Conservation (phyloP, 2,888 invertebrate genomes). For the Hirtodrosophila duncani region DNA sequence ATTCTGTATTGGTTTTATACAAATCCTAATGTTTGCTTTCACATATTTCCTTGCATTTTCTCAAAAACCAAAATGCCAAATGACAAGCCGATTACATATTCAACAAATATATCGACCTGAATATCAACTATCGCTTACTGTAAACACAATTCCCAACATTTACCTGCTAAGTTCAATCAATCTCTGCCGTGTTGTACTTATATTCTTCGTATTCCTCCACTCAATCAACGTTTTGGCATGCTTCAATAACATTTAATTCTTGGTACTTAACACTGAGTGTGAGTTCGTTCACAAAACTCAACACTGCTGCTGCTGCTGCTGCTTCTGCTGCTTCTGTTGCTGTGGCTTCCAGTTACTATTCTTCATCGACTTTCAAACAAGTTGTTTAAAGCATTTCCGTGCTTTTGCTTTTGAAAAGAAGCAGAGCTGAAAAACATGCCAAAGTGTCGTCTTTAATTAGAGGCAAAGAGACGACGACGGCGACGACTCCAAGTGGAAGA, state of each 20-base stretch:
- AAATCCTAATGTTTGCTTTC: neutral
- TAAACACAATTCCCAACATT: too few species aligned
- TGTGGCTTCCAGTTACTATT: too few species aligned
- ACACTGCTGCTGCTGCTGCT: neutral
- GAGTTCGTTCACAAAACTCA: too few species aligned
- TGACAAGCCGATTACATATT: too few species aligned
- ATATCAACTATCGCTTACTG: too few species aligned
- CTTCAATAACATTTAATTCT: conserved; percentile 35
- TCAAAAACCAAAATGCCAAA: too few species aligned
- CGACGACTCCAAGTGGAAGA: conserved; percentile 2
- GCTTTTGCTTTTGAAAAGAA: conserved; percentile 18
- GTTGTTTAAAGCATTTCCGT: conserved; percentile 57
- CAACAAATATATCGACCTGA: too few species aligned
- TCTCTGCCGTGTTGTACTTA: too few species aligned
- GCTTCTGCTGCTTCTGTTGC: conserved; percentile 19
- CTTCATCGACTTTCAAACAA: too few species aligned
- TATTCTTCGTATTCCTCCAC: too few species aligned
- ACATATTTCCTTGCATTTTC: conserved; percentile 12
- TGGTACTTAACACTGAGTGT: conserved; percentile 43
- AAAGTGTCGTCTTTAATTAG: conserved; percentile 72
- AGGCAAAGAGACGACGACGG: conserved; percentile 30
- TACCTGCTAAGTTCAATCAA: too few species aligned
- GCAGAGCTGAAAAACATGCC: conserved; percentile 49
- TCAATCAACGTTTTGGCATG: conserved; percentile 20
- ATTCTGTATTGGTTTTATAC: conserved; percentile 15